A percentile compares a stretch with the other conserved stretches of the same genome.
Conservation (phyloP, 2,113 vertebrate species). For the Myotis davidii region DNA sequence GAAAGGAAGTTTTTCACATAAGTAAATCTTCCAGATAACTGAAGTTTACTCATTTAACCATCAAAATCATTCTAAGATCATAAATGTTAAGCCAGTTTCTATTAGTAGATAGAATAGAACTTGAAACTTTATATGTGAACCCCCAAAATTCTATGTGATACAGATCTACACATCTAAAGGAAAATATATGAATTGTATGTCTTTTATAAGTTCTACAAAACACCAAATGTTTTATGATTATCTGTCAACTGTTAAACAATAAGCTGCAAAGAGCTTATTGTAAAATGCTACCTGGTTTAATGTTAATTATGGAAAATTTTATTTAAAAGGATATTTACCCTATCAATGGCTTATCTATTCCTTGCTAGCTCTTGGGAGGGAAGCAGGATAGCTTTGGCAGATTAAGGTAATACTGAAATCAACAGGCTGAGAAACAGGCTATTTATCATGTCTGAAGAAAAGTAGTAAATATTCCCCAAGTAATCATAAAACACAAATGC, state of each 20-base stretch:
- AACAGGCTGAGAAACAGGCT: constrained; percentile 57
- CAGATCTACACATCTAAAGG: constrained; percentile 28
- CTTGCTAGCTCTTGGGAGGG: constrained; percentile 5
- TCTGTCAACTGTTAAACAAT: constrained; percentile 37
- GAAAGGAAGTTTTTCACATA: not conserved
- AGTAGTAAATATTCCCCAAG: constrained; percentile 34
- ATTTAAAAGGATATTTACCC: not conserved
- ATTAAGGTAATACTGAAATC: constrained; percentile 52
- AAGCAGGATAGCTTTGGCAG: constrained; percentile 32
- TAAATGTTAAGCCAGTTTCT: constrained; percentile 17
- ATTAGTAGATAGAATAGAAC: constrained; percentile 36
- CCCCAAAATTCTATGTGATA: not conserved
- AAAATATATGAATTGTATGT: not conserved
- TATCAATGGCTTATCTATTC: constrained; percentile 42
- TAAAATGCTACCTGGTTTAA: constrained; percentile 46
- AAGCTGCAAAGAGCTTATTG: not conserved
- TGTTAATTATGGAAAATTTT: constrained; percentile 38
- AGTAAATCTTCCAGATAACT: not conserved
- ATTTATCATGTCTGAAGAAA: constrained; percentile 61
- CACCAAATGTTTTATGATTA: constrained; percentile 58
- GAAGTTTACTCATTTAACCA: not conserved
- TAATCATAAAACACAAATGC: constrained; percentile 63
- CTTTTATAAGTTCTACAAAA: constrained; percentile 32
- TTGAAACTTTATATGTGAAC: constrained; percentile 36
- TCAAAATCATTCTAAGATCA: constrained; percentile 40